A percentile compares a stretch with the other conserved stretches of the same genome.
These are phyloP conservation scores for Zygogramma bicolorata DNA, from an alignment of 2,888 invertebrate genomes.

Conservation along the genomic window DNA sequence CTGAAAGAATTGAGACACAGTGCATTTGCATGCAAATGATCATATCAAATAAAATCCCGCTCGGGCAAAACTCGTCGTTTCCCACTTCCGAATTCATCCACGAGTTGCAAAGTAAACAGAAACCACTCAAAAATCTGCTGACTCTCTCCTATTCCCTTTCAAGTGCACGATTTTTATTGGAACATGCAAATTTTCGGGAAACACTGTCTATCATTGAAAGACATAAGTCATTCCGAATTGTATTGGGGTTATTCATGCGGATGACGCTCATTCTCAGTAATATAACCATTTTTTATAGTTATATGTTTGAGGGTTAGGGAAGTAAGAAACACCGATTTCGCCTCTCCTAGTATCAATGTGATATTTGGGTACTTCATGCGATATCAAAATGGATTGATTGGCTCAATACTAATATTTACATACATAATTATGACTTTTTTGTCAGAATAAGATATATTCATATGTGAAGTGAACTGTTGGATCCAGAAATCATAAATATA, in stretches of 20 bases:
- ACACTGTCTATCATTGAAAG: slow-evolving; percentile 62
- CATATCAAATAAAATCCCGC: slow-evolving; percentile 13
- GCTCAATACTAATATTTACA: too few relatives aligned
- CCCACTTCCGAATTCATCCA: slow-evolving; percentile 19
- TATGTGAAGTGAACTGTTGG: too few relatives aligned
- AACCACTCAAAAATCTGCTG: slow-evolving; percentile 64
- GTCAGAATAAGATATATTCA: too few relatives aligned
- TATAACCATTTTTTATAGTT: too few relatives aligned
- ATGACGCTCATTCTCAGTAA: background rate
- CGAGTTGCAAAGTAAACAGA: slow-evolving; percentile 55
- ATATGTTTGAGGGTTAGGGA: too few relatives aligned
- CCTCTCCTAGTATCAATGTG: too few relatives aligned
- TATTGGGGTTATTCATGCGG: background rate
- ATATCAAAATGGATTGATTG: too few relatives aligned
- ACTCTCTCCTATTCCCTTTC: slow-evolving; percentile 55
- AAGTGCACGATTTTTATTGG: slow-evolving; percentile 64
- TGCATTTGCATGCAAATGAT: background rate
- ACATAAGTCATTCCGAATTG: slow-evolving; percentile 31
- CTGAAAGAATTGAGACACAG: background rate
- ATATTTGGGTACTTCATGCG: too few relatives aligned
- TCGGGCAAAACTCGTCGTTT: slow-evolving; percentile 10
- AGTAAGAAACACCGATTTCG: too few relatives aligned
- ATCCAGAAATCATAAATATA: too few relatives aligned
- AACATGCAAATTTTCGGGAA: slow-evolving; percentile 64
- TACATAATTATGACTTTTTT: too few relatives aligned